Evolutionary conservation across 2,888 invertebrate species (phyloP).

Genomic region (Andrena haemorrhoa): DNA sequence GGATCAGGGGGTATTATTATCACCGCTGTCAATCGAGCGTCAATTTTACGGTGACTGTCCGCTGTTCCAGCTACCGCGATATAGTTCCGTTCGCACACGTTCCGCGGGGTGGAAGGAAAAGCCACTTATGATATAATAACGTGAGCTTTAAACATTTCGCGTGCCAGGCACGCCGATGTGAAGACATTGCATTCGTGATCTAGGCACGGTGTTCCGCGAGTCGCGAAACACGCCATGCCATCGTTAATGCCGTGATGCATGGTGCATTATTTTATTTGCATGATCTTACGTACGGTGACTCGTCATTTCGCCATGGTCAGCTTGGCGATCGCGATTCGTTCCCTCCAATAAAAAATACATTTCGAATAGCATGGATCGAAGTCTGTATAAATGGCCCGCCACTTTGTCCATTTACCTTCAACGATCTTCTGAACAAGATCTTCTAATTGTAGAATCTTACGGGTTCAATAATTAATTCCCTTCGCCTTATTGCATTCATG

Average conservation of each 20-base stretch:
- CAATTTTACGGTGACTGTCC: not conserved
- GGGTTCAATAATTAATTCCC: too few relatives aligned
- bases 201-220: conserved; percentile 62
- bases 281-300: conserved; percentile 48
- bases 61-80: not conserved
- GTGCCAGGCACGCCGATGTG: conserved; percentile 56
- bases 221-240: conserved; percentile 63
- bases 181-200: conserved; percentile 64
- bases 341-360: not conserved
- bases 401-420: not conserved
- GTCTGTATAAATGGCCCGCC: not conserved
- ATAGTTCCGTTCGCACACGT: not conserved
- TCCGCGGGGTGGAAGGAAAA: conserved; percentile 1
- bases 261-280: conserved; percentile 64
- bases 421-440: not conserved
- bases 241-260: conserved; percentile 61
- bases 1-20: too few relatives aligned
- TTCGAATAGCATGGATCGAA: not conserved
- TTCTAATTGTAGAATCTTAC: not conserved
- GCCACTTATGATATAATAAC: conserved; percentile 50
- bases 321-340: conserved; percentile 10
- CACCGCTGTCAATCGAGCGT: not conserved
- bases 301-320: conserved; percentile 40
- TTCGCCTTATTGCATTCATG: too few relatives aligned
- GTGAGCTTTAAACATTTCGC: conserved; percentile 64